Percentiles rank a stretch among this genome's conserved stretches.
These are phyloP conservation scores for Loripinus fragilis DNA, from an alignment of 2,888 invertebrate genomes.

Conservation along the genomic window DNA sequence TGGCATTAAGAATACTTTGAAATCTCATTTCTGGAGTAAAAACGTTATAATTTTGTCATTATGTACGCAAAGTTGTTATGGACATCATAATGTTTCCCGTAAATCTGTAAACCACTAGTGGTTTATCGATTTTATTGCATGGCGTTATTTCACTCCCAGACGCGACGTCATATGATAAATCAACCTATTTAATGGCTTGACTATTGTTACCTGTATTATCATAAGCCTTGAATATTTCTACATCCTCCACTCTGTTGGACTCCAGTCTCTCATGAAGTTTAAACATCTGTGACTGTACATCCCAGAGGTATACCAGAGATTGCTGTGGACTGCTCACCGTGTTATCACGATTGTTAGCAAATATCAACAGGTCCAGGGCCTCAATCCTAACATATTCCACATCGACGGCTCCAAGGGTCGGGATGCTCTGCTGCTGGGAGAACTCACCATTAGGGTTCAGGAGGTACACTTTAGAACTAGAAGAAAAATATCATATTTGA, in stretches of 20 bases:
- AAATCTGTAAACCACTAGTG: too few relatives aligned
- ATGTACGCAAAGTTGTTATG: too few relatives aligned
- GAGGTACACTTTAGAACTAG: conserved; percentile 79
- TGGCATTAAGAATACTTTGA: too few relatives aligned
- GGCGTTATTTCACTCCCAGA: too few relatives aligned
- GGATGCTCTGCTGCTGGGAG: conserved; percentile 76
- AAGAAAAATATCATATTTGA: too few relatives aligned
- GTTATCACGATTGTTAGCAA: conserved; percentile 78
- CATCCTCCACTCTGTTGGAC: conserved; percentile 65
- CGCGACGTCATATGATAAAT: too few relatives aligned
- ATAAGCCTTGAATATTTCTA: conserved; percentile 62
- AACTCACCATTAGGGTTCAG: conserved; percentile 70
- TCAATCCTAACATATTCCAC: conserved; percentile 66
- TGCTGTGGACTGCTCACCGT: conserved; percentile 70
- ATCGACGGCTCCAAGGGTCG: conserved; percentile 75
- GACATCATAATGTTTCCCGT: too few relatives aligned
- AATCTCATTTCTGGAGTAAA: too few relatives aligned
- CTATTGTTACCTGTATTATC: conserved; percentile 72
- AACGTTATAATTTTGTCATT: too few relatives aligned
- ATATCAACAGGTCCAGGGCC: conserved; percentile 68
- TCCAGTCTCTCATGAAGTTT: conserved; percentile 72
- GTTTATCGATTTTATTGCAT: too few relatives aligned
- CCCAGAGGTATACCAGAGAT: conserved; percentile 76
- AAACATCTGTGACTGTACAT: conserved; percentile 68
- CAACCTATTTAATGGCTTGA: too few relatives aligned